Percentiles rank a stretch among this genome's conserved stretches.
These are phyloP conservation scores for Glaucidium brasilianum DNA, from an alignment of 2,113 vertebrate species.

Conservation along the genomic window DNA sequence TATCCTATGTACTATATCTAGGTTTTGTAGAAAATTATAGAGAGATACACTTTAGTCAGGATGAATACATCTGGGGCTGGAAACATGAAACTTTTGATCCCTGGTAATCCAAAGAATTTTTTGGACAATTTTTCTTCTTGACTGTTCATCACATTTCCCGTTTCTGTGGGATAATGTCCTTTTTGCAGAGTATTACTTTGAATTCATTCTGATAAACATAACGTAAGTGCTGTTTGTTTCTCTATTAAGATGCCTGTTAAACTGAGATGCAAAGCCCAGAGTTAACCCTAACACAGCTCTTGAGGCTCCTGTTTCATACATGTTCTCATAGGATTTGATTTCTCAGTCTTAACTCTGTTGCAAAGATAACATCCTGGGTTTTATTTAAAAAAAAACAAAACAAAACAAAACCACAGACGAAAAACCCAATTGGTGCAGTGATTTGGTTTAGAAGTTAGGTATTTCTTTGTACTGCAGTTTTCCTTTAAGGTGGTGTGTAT, in stretches of 20 bases:
- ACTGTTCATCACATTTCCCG: not conserved
- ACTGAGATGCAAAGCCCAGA: not conserved
- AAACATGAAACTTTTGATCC: not conserved
- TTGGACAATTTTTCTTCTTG: not conserved
- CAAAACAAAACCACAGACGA: not conserved
- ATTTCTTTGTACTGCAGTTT: slow-evolving; percentile 52
- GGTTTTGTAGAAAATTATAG: not conserved
- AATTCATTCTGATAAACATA: not conserved
- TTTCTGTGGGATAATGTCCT: not conserved
- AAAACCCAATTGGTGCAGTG: not conserved
- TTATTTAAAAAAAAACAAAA: not conserved
- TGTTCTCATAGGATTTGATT: not conserved
- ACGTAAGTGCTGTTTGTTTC: not conserved
- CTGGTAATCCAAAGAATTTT: not conserved
- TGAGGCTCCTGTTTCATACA: not conserved
- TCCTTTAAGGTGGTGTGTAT: slow-evolving; percentile 42
- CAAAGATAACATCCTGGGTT: not conserved
- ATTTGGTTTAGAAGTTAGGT: not conserved
- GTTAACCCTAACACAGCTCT: not conserved
- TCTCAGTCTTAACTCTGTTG: not conserved
- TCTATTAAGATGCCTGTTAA: not conserved
- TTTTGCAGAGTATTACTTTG: slow-evolving; percentile 6
- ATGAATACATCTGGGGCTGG: not conserved
- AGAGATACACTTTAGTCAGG: not conserved
- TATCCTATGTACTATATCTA: not conserved